Evolutionary conservation across 2,113 vertebrate species (phyloP), one percentile per base, ranked within the genome.

Genomic region (Dunckerocampus dactyliophorus): DNA sequence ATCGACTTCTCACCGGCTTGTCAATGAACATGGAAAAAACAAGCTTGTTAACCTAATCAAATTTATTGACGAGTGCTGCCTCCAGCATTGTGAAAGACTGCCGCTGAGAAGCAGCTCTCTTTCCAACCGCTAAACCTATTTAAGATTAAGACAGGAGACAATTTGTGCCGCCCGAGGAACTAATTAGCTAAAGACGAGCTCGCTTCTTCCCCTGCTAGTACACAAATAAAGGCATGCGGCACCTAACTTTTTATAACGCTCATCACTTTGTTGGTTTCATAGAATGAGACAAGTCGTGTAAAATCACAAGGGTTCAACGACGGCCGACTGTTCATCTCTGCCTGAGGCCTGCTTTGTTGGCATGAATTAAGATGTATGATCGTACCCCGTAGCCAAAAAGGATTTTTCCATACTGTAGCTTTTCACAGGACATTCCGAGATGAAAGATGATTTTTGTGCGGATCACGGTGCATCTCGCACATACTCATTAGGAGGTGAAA

Each of bases 31-130:
- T 75, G 71, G 64, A 75, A 85, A 75, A 82, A 76, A 77, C 82
- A 84, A 76, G 75, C 80, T 86, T 87, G 85, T 88, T 86, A 80
- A 67, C 66, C 75, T 82, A 80, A 83, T 84, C 67, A 81, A 60
- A 83, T 76, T 63, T 83, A 88, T 86, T 80, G 84, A 85, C 65
- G 59, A 70, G 62, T 39, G 46, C 58, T 49, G 73, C 71, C 66
- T 72, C 13, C 17, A 71, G 74, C 63, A 39, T 71, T 59, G 74
- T 54, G 50, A 71, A 52, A 74, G 63, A 55, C 64, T 62, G 73
- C 71, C 49, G 77, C 69, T 71, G 54, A 15, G 54, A 66, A 80
- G 76, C 65, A 67, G 77, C 74, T 72, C 53, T 57, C 59, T 66
- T 63, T 82, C 63, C 67, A 51, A 61, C 51, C 13, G 63, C 78